Percentiles rank a stretch among this genome's conserved stretches.
These are phyloP conservation scores for Lepidothrix coronata DNA, from an alignment of 2,113 vertebrate species.

Conservation along the genomic window DNA sequence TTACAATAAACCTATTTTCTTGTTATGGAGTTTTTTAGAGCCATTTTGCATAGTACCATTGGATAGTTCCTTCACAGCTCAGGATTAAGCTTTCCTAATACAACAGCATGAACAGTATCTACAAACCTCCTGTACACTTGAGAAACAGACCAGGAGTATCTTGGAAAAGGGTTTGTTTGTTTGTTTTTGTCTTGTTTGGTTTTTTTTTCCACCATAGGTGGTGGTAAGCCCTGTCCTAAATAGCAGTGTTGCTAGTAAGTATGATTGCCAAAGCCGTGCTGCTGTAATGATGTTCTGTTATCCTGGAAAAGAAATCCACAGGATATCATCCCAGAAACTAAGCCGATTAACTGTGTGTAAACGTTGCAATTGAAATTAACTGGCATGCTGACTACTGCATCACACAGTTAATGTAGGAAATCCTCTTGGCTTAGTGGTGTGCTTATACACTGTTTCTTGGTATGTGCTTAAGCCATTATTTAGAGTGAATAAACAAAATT, in stretches of 20 bases:
- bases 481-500: conserved; percentile 28
- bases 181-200: background rate
- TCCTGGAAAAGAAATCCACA: background rate
- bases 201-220: background rate
- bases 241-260: background rate
- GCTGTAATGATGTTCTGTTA: background rate
- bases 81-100: background rate
- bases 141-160: background rate
- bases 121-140: background rate
- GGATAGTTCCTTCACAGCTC: background rate
- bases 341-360: conserved; percentile 35
- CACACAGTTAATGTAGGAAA: background rate
- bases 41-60: background rate
- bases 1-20: background rate
- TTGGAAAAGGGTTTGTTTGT: background rate
- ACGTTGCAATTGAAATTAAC: conserved; percentile 26
- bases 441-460: background rate
- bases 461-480: conserved; percentile 4
- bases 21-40: rapidly evolving
- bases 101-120: background rate
- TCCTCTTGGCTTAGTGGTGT: conserved; percentile 24
- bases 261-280: background rate
- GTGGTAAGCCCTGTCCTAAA: background rate
- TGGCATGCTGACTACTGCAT: background rate
- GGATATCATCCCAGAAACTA: background rate